A percentile compares a stretch with the other conserved stretches of the same genome.
phyloP scores from a whole-genome alignment of 2,797 vertebrate species.

The Heteromormyrus szaboi region DNA sequence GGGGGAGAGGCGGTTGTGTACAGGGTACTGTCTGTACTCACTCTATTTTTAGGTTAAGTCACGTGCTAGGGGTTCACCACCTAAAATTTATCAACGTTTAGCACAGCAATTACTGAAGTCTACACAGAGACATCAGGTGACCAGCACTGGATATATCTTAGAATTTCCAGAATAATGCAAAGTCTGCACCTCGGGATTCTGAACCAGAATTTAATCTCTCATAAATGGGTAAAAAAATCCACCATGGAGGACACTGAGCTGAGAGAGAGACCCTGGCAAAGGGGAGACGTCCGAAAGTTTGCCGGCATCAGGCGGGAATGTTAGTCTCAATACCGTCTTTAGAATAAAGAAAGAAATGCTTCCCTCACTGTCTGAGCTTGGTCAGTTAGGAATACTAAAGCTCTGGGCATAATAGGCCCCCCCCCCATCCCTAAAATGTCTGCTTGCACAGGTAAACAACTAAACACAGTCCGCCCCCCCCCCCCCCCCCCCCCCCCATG shows the following conservation, averaged over 20 bases:
- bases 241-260: background rate
- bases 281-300: background rate
- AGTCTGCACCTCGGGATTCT: background rate
- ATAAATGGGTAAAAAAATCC: background rate
- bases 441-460: conserved; percentile 55
- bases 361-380: too few species aligned
- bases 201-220: background rate
- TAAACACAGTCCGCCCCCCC: conserved; percentile 33
- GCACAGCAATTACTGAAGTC: background rate
- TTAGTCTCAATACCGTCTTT: background rate
- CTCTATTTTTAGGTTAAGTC: conserved; percentile 26
- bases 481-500: conserved; percentile 35
- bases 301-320: too few species aligned
- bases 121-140: background rate
- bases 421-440: background rate
- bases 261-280: background rate
- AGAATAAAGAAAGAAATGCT: background rate
- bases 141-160: background rate
- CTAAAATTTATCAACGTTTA: background rate
- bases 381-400: background rate
- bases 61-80: background rate
- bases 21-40: conserved; percentile 43
- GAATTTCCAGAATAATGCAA: background rate
- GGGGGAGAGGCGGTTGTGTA: conserved; percentile 25
- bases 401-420: background rate